Percentiles rank a stretch among this genome's conserved stretches.
Evolutionary conservation across 2,888 invertebrate species (phyloP).

Genomic region (Eristalinus sepulchralis): DNA sequence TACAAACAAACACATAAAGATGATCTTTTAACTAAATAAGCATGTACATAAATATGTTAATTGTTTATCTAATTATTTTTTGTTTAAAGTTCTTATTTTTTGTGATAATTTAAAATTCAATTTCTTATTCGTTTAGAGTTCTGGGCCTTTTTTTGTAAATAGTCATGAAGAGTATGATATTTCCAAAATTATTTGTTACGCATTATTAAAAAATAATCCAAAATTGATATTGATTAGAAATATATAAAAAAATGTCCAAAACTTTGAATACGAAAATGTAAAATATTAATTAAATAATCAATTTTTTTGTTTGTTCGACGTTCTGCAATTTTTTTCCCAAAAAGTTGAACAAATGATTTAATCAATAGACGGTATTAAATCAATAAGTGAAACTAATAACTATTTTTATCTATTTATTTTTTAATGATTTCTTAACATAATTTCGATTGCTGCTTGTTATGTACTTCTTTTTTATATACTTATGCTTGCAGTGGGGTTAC

Average conservation of each 20-base stretch:
- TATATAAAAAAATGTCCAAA: constrained; percentile 79
- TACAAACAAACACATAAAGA: constrained; percentile 37
- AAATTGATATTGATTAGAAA: constrained; percentile 59
- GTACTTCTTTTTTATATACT: constrained; percentile 71
- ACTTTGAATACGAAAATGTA: constrained; percentile 80
- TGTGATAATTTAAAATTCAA: constrained; percentile 58
- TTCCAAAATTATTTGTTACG: constrained; percentile 36
- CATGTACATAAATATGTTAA: constrained; percentile 59
- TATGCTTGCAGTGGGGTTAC: constrained; percentile 93
- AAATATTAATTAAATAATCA: constrained; percentile 46
- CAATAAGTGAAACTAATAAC: not conserved
- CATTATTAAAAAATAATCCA: constrained; percentile 40
- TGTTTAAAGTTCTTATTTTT: constrained; percentile 5
- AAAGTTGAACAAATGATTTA: constrained; percentile 10
- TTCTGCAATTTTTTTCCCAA: constrained; percentile 70
- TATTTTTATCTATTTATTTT: constrained; percentile 37
- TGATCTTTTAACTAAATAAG: constrained; percentile 37
- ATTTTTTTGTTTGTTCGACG: constrained; percentile 66
- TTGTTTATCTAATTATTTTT: constrained; percentile 52
- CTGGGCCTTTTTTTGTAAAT: constrained; percentile 65
- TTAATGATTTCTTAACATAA: constrained; percentile 57
- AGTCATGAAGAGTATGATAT: constrained; percentile 49
- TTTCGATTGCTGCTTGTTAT: constrained; percentile 76
- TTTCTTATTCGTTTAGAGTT: constrained; percentile 66
- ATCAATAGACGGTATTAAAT: not conserved